phyloP scores from a whole-genome alignment of 2,113 vertebrate genomes.

The Microcebus griseorufus region DNA sequence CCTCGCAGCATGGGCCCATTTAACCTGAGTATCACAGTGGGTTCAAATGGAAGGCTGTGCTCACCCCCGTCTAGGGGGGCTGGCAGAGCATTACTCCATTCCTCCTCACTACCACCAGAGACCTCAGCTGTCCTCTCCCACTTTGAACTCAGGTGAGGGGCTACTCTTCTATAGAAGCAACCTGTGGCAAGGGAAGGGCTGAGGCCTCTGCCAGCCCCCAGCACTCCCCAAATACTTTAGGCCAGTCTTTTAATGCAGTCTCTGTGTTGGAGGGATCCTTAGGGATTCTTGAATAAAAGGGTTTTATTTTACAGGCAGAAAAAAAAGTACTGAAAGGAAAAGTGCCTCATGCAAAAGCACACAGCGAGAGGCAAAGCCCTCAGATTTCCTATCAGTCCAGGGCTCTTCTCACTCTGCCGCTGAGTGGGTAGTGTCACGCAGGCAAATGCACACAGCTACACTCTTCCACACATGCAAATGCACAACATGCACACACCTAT shows the following conservation, averaged over 20 bases:
- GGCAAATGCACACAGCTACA: background rate
- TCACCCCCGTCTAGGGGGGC: background rate
- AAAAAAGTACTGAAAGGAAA: background rate
- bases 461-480: background rate
- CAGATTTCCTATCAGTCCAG: background rate
- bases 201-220: background rate
- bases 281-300: background rate
- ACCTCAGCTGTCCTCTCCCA: background rate
- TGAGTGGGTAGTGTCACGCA: background rate
- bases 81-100: too few species aligned
- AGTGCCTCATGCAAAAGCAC: background rate
- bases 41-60: background rate
- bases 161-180: background rate
- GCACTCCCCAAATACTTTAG: background rate
- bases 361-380: background rate
- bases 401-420: background rate
- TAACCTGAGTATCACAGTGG: background rate
- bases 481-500: background rate
- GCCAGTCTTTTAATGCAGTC: background rate
- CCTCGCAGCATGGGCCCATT: background rate
- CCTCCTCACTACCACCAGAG: background rate
- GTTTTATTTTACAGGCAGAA: background rate
- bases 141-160: background rate
- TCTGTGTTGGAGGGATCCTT: background rate
- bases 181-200: background rate